Evolutionary conservation across 64 coral and sea anemone genomes (phyloP).

Genomic region (Cladopsammia gracilis): DNA sequence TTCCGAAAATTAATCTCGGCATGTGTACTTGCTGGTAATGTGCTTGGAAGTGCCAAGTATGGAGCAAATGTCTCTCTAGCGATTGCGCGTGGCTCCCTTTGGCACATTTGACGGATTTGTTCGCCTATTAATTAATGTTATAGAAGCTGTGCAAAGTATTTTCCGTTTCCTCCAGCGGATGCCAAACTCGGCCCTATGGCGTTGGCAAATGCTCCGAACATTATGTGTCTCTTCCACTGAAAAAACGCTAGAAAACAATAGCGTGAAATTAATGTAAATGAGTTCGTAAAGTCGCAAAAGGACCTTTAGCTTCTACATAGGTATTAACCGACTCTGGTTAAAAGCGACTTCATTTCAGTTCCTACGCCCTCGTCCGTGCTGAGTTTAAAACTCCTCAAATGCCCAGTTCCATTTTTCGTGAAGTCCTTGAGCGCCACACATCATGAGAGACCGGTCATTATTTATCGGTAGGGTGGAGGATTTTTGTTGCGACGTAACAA

Average conservation of each 20-base stretch:
- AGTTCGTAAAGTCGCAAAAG: not conserved
- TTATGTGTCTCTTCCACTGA: slow-evolving; percentile 47
- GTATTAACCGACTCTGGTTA: slow-evolving; percentile 56
- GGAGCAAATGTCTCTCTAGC: too few relatives aligned
- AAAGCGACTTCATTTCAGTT: slow-evolving; percentile 68
- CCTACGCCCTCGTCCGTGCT: slow-evolving; percentile 43
- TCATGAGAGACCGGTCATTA: too few relatives aligned
- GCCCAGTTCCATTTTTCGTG: slow-evolving; percentile 46
- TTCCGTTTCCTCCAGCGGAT: too few relatives aligned
- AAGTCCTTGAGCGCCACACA: slow-evolving; percentile 61
- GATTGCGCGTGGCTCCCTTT: too few relatives aligned
- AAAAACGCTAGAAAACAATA: slow-evolving; percentile 29
- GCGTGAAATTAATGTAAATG: not conserved
- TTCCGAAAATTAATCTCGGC: too few relatives aligned
- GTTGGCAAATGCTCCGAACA: slow-evolving; percentile 20
- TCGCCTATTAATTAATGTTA: not conserved
- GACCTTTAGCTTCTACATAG: not conserved
- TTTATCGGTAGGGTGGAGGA: too few relatives aligned
- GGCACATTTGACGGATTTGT: not conserved
- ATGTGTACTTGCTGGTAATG: too few relatives aligned
- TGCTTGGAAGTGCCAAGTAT: too few relatives aligned
- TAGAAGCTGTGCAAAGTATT: slow-evolving; percentile 6
- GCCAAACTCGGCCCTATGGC: too few relatives aligned
- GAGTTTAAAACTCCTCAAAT: slow-evolving; percentile 48
- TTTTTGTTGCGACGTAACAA: too few relatives aligned